phyloP scores from a whole-genome alignment of 1,140 invertebrate species.

The Heliothis virescens region DNA sequence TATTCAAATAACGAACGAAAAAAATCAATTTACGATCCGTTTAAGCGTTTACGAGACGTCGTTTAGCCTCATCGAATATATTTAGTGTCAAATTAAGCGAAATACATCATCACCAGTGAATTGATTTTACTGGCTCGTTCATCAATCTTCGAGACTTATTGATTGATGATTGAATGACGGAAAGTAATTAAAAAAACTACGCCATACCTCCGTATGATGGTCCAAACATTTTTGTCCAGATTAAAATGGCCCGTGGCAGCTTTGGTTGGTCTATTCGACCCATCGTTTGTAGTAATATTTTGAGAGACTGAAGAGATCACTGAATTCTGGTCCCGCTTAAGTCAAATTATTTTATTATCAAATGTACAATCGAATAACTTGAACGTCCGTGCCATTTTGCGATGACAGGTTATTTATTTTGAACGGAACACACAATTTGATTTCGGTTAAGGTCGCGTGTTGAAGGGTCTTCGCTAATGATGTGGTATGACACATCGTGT shows the following conservation, averaged over 20 bases:
- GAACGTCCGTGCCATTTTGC: conserved; percentile 59
- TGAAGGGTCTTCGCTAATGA: conserved; percentile 49
- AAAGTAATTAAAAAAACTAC: conserved; percentile 79
- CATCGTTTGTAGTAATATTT: conserved; percentile 5
- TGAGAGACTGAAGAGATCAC: conserved; percentile 39
- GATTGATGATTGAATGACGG: conserved; percentile 82
- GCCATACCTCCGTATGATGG: conserved; percentile 55
- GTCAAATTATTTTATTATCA: conserved; percentile 66
- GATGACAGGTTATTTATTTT: conserved; percentile 73
- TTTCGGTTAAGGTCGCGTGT: conserved; percentile 52
- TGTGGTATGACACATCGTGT: conserved; percentile 31
- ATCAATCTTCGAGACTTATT: conserved; percentile 83
- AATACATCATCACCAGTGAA: conserved; percentile 78
- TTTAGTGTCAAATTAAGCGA: conserved; percentile 82
- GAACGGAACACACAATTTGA: conserved; percentile 55
- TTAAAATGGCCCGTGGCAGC: conserved; percentile 42
- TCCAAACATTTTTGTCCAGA: conserved; percentile 46
- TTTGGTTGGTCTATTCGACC: conserved; percentile 10
- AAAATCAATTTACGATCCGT: conserved; percentile 53
- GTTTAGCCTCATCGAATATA: conserved; percentile 61
- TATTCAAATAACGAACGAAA: conserved; percentile 57
- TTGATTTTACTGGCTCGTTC: conserved; percentile 77
- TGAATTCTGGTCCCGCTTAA: conserved; percentile 37
- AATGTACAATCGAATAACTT: conserved; percentile 64
- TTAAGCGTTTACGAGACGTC: conserved; percentile 54